Evolutionary conservation across 2,113 vertebrate species (phyloP), one percentile per base, ranked within the genome.

Genomic region (Ciconia stormi): DNA sequence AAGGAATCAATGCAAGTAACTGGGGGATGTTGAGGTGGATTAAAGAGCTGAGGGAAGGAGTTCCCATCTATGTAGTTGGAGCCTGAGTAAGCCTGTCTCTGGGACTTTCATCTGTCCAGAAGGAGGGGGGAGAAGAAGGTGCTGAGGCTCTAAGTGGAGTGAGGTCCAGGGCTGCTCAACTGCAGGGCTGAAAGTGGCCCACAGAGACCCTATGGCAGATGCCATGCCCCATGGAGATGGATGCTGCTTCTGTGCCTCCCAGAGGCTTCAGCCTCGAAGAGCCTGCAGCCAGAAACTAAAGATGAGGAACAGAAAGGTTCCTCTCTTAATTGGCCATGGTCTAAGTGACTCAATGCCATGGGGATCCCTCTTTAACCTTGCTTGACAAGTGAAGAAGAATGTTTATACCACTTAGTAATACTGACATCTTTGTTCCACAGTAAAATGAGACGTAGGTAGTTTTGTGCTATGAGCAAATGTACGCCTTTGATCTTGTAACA

Each of bases 131-230:
- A 62, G 47, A 30, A 5, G 38, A 56, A 78, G 18, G 7, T 69
- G 34, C 42, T 2, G 16, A 55, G 70, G 50, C n/a, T 88, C 7
- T 6, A 0, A 0, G 25, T 13, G 70, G 25, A 17, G n/a, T 14
- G n/a, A 27, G 20, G 27, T 71, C 16, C 5, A 16, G 50, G 25
- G 63, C 76, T 81, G 55, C 70, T 83, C 34, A 36, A 18, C 67
- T 38, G 49, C 1, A 9, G 52, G 56, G 55, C 66, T 86, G 44
- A 30, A 34, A 47, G 66, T 29, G 40, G 26, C 44, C 40, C 13
- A 7, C 69, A 42, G 59, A 67, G 73, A 42, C 25, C 7, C 46
- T 23, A 0, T 19, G 65, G 72, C 42, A 66, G 56, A 2, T 1
- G 3, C 59, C 4, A 1, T 19, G 12, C 10, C 50, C 23, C 29